Conservation (phyloP, 92 coral and sea anemone species). For the Porites evermanni region DNA sequence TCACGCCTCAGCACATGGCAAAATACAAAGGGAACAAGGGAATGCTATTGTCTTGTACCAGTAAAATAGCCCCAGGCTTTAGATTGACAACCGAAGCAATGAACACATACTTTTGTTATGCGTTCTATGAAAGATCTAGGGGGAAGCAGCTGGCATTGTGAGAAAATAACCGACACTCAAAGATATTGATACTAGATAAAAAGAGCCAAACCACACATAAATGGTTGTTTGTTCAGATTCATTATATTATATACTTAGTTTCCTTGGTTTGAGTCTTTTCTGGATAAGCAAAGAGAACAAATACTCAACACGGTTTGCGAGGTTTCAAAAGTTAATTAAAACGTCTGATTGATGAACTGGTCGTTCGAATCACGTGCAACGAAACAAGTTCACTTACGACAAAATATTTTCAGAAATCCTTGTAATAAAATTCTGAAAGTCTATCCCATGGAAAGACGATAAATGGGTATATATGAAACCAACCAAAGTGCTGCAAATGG, state of each 20-base stretch:
- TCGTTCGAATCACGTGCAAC: slow-evolving; percentile 27
- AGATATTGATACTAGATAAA: not conserved
- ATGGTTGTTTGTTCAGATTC: not conserved
- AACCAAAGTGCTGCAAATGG: not conserved
- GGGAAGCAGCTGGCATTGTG: slow-evolving; percentile 33
- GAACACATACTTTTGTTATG: slow-evolving; percentile 21
- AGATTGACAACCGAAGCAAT: slow-evolving; percentile 19
- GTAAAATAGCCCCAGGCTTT: slow-evolving; percentile 2
- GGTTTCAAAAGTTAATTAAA: slow-evolving; percentile 2
- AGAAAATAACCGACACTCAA: not conserved
- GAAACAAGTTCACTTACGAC: not conserved
- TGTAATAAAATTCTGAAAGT: slow-evolving; percentile 15
- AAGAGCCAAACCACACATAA: not conserved
- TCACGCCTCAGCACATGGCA: slow-evolving; percentile 33
- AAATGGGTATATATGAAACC: not conserved
- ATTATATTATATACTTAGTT: not conserved
- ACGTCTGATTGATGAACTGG: not conserved
- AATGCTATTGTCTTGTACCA: slow-evolving; percentile 18
- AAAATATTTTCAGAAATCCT: not conserved
- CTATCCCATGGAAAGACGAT: not conserved
- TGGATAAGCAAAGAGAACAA: not conserved
- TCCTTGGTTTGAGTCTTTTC: not conserved
- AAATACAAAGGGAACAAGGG: slow-evolving; percentile 18
- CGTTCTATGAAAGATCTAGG: not conserved
- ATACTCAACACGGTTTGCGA: not conserved